phyloP scores from a whole-genome alignment of 2,113 vertebrate genomes.

The Tonatia bakeri region DNA sequence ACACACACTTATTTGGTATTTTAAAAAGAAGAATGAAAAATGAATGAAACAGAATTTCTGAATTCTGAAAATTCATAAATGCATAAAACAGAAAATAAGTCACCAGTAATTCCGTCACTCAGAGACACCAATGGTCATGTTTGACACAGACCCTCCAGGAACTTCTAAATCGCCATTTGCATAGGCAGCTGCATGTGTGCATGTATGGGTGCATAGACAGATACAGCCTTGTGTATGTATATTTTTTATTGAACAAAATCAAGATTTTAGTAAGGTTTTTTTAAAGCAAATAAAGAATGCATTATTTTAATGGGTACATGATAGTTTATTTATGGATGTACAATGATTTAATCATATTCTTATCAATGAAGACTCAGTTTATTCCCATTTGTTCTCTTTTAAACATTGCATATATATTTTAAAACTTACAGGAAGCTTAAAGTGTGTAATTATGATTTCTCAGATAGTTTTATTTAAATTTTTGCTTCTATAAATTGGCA shows the following conservation, averaged over 20 bases:
- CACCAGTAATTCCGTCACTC: not conserved
- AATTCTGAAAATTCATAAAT: constrained; percentile 3
- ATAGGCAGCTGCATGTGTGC: not conserved
- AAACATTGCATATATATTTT: not conserved
- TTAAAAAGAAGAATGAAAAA: not conserved
- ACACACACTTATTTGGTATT: not conserved
- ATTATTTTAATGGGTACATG: not conserved
- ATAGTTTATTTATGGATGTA: not conserved
- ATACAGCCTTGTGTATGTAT: not conserved
- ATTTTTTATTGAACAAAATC: constrained; percentile 2
- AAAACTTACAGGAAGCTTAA: not conserved
- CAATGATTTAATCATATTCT: not conserved
- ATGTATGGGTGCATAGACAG: not conserved
- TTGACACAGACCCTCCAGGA: not conserved
- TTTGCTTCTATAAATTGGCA: not conserved
- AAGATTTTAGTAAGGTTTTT: not conserved
- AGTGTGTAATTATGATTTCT: not conserved
- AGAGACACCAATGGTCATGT: not conserved
- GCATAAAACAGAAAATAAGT: not conserved
- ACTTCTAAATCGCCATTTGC: not conserved
- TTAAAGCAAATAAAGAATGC: not conserved
- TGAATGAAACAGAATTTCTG: not conserved
- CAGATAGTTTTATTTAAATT: not conserved
- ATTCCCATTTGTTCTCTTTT: not conserved
- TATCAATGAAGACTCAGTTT: not conserved